Conservation (phyloP, 1,140 invertebrate genomes). For the Monomorium pharaonis region DNA sequence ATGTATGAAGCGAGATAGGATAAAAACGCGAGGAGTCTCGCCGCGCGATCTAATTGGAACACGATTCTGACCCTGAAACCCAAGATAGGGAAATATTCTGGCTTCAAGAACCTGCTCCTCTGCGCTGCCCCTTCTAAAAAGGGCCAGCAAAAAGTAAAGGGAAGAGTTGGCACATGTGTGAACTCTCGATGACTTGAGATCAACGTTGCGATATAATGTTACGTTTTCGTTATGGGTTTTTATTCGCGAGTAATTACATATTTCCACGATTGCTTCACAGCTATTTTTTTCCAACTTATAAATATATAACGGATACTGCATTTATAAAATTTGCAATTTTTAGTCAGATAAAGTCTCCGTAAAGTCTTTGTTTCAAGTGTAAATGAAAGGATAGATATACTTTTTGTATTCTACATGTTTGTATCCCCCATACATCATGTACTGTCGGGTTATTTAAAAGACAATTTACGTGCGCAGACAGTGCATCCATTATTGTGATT, state of each 20-base stretch:
- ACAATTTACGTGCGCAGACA: neutral
- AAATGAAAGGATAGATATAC: neutral
- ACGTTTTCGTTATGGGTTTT: neutral
- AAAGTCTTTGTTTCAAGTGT: neutral
- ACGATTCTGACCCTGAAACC: conserved; percentile 84
- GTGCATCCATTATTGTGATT: conserved; percentile 16
- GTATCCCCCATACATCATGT: too few relatives aligned
- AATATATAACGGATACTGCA: neutral
- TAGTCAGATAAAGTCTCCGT: neutral
- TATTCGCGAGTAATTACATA: neutral
- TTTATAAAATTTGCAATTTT: neutral
- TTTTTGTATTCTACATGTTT: too few relatives aligned
- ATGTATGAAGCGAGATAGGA: conserved; percentile 37
- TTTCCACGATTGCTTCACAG: neutral
- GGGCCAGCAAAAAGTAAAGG: conserved; percentile 37
- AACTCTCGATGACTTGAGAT: neutral
- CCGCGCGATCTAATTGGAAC: conserved; percentile 82
- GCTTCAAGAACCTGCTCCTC: conserved; percentile 50
- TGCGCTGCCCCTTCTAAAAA: conserved; percentile 14
- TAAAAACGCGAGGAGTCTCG: conserved; percentile 73
- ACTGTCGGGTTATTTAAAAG: neutral
- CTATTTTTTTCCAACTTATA: neutral
- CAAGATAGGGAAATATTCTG: conserved; percentile 79
- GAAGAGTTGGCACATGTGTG: neutral
- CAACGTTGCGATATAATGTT: neutral